phyloP scores from a whole-genome alignment of 2,888 invertebrate species.

The Argynnis bischoffii region DNA sequence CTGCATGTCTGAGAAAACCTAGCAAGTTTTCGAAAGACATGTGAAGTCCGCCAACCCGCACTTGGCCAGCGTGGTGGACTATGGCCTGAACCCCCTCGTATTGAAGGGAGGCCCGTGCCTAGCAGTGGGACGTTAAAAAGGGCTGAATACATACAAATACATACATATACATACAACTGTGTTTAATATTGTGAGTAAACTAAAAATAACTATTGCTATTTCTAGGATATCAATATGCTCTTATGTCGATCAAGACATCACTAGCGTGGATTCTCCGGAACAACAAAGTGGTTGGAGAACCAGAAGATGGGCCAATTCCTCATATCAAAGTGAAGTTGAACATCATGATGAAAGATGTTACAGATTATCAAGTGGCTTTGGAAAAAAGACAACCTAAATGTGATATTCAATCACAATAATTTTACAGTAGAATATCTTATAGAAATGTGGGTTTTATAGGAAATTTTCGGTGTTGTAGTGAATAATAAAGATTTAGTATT shows the following conservation, averaged over 20 bases:
- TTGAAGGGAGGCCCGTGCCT: no score
- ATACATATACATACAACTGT: no score
- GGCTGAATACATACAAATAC: no score
- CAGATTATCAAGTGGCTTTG: constrained; percentile 60
- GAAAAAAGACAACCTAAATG: constrained; percentile 46
- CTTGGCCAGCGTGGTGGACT: no score
- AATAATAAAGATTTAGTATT: no score
- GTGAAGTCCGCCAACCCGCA: no score
- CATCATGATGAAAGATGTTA: constrained; percentile 72
- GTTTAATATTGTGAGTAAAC: no score
- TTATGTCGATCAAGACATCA: constrained; percentile 69
- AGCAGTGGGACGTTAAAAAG: no score
- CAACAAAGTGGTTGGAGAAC: constrained; percentile 56
- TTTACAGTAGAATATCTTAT: neutral
- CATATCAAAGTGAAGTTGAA: constrained; percentile 66
- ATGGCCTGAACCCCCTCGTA: no score
- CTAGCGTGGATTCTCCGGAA: constrained; percentile 55
- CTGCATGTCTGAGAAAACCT: no score
- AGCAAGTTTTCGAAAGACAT: no score
- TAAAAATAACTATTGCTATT: no score
- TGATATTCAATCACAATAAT: neutral
- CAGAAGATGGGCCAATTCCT: constrained; percentile 54
- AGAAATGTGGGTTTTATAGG: neutral
- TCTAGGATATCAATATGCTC: constrained; percentile 70
- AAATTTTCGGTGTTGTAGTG: neutral